A percentile compares a stretch with the other conserved stretches of the same genome.
phyloP scores from a whole-genome alignment of 2,113 vertebrate species.

The Passer montanus region DNA sequence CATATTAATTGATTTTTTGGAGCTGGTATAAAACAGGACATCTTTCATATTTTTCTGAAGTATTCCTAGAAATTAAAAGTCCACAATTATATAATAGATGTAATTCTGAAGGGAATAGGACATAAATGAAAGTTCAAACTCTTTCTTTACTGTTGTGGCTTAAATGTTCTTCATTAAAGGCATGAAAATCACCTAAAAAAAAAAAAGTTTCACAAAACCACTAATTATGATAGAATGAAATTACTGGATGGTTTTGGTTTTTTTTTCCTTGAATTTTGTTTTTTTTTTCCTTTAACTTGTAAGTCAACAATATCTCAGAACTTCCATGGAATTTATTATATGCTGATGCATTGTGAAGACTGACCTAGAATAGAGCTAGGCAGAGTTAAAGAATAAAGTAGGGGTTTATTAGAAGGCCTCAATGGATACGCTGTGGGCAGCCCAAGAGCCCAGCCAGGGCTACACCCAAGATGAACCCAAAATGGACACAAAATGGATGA shows the following conservation, averaged over 20 bases:
- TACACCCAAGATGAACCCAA: neutral
- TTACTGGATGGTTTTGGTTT: rapidly evolving
- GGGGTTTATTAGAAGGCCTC: neutral
- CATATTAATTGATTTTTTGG: neutral
- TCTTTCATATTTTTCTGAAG: neutral
- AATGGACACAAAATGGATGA: neutral
- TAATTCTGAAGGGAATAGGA: neutral
- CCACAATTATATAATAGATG: neutral
- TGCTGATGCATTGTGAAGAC: neutral
- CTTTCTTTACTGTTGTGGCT: neutral
- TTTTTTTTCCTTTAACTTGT: neutral
- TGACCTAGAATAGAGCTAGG: neutral
- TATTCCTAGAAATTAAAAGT: neutral
- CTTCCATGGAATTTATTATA: neutral
- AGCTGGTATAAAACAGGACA: neutral
- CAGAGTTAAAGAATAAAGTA: neutral
- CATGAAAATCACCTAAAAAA: neutral
- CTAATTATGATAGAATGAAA: neutral
- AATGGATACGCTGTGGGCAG: neutral
- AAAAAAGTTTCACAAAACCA: neutral
- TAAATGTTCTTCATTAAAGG: neutral
- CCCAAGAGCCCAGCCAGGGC: neutral
- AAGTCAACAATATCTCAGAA: neutral
- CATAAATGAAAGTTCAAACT: neutral
- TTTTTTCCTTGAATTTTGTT: rapidly evolving